Evolutionary conservation across 1,140 invertebrate species (phyloP).

Genomic region (Branchinecta lynchi): DNA sequence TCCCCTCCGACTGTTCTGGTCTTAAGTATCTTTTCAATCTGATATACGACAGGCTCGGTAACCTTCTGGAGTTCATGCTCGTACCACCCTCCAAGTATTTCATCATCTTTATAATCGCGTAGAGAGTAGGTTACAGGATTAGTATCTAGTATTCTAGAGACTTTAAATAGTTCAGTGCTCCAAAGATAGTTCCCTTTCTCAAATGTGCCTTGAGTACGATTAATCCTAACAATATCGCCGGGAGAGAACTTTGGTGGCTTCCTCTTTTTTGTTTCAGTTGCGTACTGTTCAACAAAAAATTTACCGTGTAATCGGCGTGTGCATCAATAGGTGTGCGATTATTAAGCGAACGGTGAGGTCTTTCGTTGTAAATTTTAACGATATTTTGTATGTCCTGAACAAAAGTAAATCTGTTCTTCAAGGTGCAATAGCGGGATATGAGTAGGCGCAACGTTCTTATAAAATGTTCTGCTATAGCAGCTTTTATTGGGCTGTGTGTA

Average conservation of each 20-base stretch:
- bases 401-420: not conserved
- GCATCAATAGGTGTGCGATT: not conserved
- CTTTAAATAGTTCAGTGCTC: not conserved
- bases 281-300: no score
- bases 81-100: not conserved
- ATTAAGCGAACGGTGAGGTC: not conserved
- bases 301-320: not conserved
- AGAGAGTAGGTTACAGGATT: not conserved
- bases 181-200: not conserved
- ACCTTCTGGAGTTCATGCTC: not conserved
- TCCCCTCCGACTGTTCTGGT: not conserved
- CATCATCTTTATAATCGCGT: not conserved
- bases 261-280: no score
- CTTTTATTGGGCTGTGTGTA: not conserved
- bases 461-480: not conserved
- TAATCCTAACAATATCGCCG: not conserved
- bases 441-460: not conserved
- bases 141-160: not conserved
- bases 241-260: not conserved
- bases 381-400: not conserved
- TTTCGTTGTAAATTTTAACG: not conserved
- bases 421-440: not conserved
- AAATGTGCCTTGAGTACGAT: not conserved
- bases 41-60: not conserved
- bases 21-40: not conserved